Percentiles rank a stretch among this genome's conserved stretches.
Evolutionary conservation across 2,888 invertebrate species (phyloP).

Genomic region (Zaprionus bogoriensis): DNA sequence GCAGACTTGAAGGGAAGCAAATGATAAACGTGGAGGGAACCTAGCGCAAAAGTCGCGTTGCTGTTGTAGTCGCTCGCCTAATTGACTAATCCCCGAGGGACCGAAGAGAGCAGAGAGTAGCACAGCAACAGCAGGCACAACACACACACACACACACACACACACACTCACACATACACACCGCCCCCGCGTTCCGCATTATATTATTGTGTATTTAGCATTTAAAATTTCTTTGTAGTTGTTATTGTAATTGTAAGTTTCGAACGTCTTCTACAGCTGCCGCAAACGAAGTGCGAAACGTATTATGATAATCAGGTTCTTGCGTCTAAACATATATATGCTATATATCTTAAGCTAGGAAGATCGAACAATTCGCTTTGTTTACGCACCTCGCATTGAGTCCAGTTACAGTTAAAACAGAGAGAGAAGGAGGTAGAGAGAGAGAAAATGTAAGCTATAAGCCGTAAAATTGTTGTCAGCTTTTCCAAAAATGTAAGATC

Average conservation of each 20-base stretch:
- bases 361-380: conserved; percentile 6
- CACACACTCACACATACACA: no score
- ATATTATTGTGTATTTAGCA: conserved; percentile 61
- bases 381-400: conserved; percentile 11
- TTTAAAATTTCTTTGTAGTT: conserved; percentile 50
- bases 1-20: neutral
- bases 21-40: conserved; percentile 12
- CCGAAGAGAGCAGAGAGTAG: no score
- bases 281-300: conserved; percentile 17
- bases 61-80: conserved; percentile 26
- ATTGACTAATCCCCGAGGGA: conserved; percentile 47
- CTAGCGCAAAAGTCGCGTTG: conserved; percentile 31
- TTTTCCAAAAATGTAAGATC: neutral
- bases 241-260: conserved; percentile 50
- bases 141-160: no score
- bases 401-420: neutral
- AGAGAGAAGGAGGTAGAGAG: neutral
- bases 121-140: conserved; percentile 19
- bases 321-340: conserved; percentile 11
- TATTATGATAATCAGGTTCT: conserved; percentile 43
- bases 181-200: conserved; percentile 32
- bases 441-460: neutral
- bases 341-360: conserved; percentile 6
- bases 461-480: neutral
- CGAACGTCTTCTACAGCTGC: conserved; percentile 35